A percentile compares a stretch with the other conserved stretches of the same genome.
Conservation (phyloP, 2,888 invertebrate genomes). For the Dasysyrphus tricinctus region DNA sequence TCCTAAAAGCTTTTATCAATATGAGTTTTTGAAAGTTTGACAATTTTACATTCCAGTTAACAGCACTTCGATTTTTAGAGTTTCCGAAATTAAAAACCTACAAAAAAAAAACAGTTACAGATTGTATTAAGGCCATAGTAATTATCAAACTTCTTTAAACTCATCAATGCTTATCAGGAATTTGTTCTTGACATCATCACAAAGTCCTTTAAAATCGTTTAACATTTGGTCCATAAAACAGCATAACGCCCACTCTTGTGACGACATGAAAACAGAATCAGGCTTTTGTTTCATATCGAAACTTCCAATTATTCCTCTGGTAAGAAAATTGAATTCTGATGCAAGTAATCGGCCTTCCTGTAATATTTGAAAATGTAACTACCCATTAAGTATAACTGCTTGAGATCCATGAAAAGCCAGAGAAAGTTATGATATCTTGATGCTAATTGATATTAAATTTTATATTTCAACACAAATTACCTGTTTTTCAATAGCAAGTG, state of each 20-base stretch:
- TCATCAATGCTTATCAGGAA: constrained; percentile 87
- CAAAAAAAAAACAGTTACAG: constrained; percentile 58
- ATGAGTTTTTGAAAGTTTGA: constrained; percentile 91
- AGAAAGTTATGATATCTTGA: too few relatives aligned
- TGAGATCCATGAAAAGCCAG: too few relatives aligned
- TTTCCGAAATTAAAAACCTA: constrained; percentile 86
- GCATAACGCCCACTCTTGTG: constrained; percentile 88
- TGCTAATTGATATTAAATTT: too few relatives aligned
- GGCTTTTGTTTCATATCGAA: constrained; percentile 86
- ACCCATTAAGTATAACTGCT: too few relatives aligned
- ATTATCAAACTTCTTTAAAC: constrained; percentile 82
- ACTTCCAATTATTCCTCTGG: constrained; percentile 89
- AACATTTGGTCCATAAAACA: constrained; percentile 87
- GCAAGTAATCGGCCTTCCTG: constrained; percentile 85
- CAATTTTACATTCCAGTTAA: constrained; percentile 87
- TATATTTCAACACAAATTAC: constrained; percentile 38
- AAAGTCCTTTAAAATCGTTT: constrained; percentile 85
- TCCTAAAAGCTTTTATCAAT: constrained; percentile 89
- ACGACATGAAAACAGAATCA: constrained; percentile 84
- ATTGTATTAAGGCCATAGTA: not conserved
- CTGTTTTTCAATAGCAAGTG: constrained; percentile 89
- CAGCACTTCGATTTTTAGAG: constrained; percentile 76
- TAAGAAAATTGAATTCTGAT: constrained; percentile 90
- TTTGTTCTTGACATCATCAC: constrained; percentile 84
- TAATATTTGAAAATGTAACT: not conserved